A percentile compares a stretch with the other conserved stretches of the same genome.
These are phyloP conservation scores for Drosophila sechellia DNA, from an alignment of 1,140 invertebrate genomes.

Conservation along the genomic window DNA sequence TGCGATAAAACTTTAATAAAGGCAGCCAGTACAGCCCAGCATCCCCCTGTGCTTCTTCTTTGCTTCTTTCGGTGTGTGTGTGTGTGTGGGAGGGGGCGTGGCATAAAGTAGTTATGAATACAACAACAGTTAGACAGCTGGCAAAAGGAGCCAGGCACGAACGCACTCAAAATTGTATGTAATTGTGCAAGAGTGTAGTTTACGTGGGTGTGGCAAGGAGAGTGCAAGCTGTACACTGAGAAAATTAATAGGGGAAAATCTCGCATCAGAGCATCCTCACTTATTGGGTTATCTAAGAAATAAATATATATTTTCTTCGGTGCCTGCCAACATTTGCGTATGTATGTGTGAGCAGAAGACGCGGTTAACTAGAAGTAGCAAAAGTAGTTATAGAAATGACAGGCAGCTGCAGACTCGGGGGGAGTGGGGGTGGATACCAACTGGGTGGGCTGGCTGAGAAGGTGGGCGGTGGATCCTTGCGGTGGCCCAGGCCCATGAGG, in stretches of 20 bases:
- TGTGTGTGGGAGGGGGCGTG: constrained; percentile 44
- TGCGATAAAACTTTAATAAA: constrained; percentile 83
- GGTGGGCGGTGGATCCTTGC: constrained; percentile 28
- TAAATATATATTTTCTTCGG: neutral
- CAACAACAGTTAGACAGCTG: constrained; percentile 69
- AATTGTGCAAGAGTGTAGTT: constrained; percentile 75
- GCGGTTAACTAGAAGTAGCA: constrained; percentile 79
- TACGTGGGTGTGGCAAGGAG: neutral
- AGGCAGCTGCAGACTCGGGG: constrained; percentile 56
- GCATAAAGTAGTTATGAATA: constrained; percentile 80
- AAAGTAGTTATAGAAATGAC: constrained; percentile 82
- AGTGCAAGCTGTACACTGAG: constrained; percentile 31
- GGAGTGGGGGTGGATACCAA: neutral
- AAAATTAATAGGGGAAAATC: neutral
- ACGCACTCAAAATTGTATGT: constrained; percentile 81
- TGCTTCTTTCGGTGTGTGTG: neutral
- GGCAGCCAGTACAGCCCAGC: constrained; percentile 60
- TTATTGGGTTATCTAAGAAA: too few relatives aligned
- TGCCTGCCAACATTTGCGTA: constrained; percentile 47
- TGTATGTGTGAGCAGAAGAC: constrained; percentile 28
- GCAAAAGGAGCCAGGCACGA: constrained; percentile 59
- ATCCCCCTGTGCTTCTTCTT: neutral
- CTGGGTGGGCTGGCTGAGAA: neutral
- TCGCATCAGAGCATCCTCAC: too few relatives aligned
- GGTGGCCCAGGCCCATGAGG: constrained; percentile 47